Conservation (phyloP, 2,797 vertebrate genomes). For the Geotrypetes seraphini region DNA sequence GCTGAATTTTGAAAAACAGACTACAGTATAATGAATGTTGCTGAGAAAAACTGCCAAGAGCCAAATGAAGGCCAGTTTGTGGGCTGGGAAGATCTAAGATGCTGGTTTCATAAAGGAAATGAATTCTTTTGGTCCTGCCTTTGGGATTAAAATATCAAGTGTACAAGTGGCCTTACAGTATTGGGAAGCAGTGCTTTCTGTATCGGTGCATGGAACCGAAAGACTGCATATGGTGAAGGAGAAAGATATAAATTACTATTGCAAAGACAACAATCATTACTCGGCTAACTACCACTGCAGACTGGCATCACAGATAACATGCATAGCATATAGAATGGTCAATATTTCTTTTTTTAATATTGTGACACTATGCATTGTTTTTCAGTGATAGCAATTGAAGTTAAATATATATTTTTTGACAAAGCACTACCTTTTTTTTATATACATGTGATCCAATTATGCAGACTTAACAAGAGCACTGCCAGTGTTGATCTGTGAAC, state of each 20-base stretch:
- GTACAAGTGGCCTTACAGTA: slow-evolving; percentile 21
- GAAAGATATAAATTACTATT: slow-evolving; percentile 20
- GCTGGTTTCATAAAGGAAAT: slow-evolving; percentile 10
- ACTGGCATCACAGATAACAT: slow-evolving; percentile 21
- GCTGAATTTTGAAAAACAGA: slow-evolving; percentile 28
- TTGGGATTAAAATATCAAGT: slow-evolving; percentile 5
- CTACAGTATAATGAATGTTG: slow-evolving; percentile 8
- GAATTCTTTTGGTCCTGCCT: slow-evolving; percentile 12
- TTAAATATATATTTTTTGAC: slow-evolving; percentile 45
- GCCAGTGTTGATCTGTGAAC: slow-evolving; percentile 22
- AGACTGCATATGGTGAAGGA: slow-evolving; percentile 22
- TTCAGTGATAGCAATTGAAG: slow-evolving; percentile 43
- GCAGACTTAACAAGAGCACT: slow-evolving; percentile 8
- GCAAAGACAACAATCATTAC: slow-evolving; percentile 31
- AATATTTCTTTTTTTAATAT: slow-evolving; percentile 22
- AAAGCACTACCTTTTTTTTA: slow-evolving; percentile 45
- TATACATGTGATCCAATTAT: slow-evolving; percentile 26
- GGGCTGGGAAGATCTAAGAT: slow-evolving; percentile 2
- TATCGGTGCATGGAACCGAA: slow-evolving; percentile 7
- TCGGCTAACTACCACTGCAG: slow-evolving; percentile 37
- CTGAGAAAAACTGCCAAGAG: slow-evolving; percentile 5
- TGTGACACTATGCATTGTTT: slow-evolving; percentile 22
- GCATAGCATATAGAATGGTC: slow-evolving; percentile 26
- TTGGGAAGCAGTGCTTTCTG: slow-evolving; percentile 20
- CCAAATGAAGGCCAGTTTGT: slow-evolving; percentile 3